Base-by-base conservation (phyloP, 2,888 invertebrate species). In the Eumacrocentrus americanus region DNA sequence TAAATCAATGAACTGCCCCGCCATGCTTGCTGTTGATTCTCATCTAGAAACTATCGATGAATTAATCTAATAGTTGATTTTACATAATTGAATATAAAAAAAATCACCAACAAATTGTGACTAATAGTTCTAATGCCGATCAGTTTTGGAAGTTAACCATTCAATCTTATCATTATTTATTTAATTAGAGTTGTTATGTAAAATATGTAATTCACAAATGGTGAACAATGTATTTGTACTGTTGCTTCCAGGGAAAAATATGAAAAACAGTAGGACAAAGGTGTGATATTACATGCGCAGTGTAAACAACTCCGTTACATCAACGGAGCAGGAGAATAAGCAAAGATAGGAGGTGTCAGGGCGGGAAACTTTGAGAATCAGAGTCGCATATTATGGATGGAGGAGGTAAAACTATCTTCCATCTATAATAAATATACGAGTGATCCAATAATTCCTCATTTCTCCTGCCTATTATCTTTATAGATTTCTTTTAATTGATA, bases 261-360 rank as follows among this genome's bases (percentile, higher is more conserved):
- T 18, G 3, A 37, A 18, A 22, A 20, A 52, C 51, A 9, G 9
- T 29, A 22, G 3, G 47, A 50, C 23, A 47, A 42, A 6, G 47
- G 6, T 50, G 52, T 25, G 51, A 77, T 73, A 72, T 80, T 79
- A 80, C 80, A 80, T 80, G 80, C 80, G 80, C 80, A 79, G 78
- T 80, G 80, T 80, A 79, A 80, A 79, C 80, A 80, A 80, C 80
- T 80, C 80, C 75, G 78, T 80, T 80, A 80, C 80, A 80, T 77
- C 78, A 72, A 69, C 61, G 64, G 74, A 79, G 68, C 75, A 79
- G 80, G 80, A 71, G 74, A 75, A 68, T 73, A 79, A 75, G 67
- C 67, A 59, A n/a, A 47, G 29, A 58, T 52, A 79, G 65, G 79
- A 80, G 80, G 75, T 77, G 61, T 62, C 67, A 72, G 73, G 76